Evolutionary conservation across 2,888 invertebrate genomes (phyloP).

Genomic region (Therioaphis trifolii): DNA sequence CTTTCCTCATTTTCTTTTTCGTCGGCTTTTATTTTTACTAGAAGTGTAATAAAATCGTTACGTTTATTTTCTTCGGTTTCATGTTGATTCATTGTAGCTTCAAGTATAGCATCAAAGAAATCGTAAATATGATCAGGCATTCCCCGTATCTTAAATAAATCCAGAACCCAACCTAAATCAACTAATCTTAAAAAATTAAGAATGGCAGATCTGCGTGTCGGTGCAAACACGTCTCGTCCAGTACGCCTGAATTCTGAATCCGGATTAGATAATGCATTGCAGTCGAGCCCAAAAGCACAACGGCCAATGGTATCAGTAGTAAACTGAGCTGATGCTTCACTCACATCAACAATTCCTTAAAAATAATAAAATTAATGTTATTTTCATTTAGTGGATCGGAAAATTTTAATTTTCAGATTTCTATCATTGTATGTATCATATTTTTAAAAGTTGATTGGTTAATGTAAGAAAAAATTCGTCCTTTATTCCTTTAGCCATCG

Average conservation of each 20-base stretch:
- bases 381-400: too few relatives aligned
- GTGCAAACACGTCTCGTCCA: conserved; percentile 68
- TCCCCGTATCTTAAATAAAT: conserved; percentile 64
- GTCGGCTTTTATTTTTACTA: conserved; percentile 68
- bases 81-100: conserved; percentile 69
- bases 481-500: too few relatives aligned
- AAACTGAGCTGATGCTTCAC: conserved; percentile 69
- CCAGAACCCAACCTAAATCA: conserved; percentile 63
- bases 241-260: conserved; percentile 69
- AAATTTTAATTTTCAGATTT: too few relatives aligned
- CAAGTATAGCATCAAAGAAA: conserved; percentile 69
- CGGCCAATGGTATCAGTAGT: conserved; percentile 71
- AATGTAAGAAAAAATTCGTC: too few relatives aligned
- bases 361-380: too few relatives aligned
- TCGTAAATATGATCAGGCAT: conserved; percentile 65
- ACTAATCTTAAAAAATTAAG: conserved; percentile 61
- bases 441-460: too few relatives aligned
- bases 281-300: conserved; percentile 71
- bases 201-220: conserved; percentile 67
- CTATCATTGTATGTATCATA: too few relatives aligned
- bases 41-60: conserved; percentile 72
- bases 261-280: conserved; percentile 69
- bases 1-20: not conserved
- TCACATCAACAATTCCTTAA: conserved; percentile 68
- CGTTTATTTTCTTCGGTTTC: conserved; percentile 69